Evolutionary conservation across 2,113 vertebrate genomes (phyloP).

Genomic region (Canis aureus): DNA sequence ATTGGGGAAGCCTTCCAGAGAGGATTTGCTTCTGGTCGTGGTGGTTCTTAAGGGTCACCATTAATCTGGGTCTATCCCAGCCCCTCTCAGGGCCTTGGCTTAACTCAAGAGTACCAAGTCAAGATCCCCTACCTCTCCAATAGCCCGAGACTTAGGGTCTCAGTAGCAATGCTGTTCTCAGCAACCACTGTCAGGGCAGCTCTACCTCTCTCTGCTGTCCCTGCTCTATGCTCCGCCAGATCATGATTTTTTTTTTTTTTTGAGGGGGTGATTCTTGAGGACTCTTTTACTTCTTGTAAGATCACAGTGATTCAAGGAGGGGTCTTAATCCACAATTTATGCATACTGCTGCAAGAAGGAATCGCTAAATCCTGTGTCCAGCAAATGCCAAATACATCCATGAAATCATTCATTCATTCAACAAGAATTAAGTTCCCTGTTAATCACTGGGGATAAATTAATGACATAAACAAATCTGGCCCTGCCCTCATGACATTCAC

Average conservation of each 20-base stretch:
- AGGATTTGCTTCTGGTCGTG: neutral
- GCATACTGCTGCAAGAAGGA: neutral
- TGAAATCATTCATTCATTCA: neutral
- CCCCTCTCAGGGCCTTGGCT: neutral
- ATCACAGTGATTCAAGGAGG: neutral
- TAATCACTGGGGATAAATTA: neutral
- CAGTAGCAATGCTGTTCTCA: neutral
- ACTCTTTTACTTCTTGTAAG: neutral
- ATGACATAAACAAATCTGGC: neutral
- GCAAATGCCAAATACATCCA: neutral
- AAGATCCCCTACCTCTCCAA: neutral
- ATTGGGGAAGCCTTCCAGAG: neutral
- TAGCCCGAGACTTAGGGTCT: neutral
- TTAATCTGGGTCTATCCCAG: neutral
- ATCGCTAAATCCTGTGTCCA: neutral
- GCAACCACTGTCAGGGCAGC: neutral
- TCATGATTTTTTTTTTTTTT: neutral
- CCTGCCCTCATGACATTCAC: neutral
- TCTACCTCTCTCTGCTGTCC: neutral
- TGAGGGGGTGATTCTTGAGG: neutral
- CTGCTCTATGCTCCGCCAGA: neutral
- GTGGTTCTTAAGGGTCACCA: neutral
- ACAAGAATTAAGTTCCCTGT: neutral
- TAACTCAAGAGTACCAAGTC: neutral
- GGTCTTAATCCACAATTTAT: neutral